Base-by-base conservation (phyloP, 2,797 vertebrate species). In the Xiphophorus birchmanni region DNA sequence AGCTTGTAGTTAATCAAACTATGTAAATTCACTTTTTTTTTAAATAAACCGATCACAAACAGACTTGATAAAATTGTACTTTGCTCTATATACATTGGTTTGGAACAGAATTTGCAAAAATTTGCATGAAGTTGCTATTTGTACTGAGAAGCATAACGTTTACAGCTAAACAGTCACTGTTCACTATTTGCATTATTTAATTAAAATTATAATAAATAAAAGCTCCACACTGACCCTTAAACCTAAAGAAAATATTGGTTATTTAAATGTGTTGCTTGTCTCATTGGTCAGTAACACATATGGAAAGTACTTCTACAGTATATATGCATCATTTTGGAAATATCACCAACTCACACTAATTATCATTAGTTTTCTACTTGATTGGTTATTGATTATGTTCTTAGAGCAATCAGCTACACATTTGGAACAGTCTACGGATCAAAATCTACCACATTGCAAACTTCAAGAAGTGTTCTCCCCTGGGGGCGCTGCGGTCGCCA, bases 71-170 rank as follows among this genome's bases (percentile, higher is more conserved):
- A 58, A 54, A 42, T 35, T 37, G 3, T 40, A 50, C 63, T 76
- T 44, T 79, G 29, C 73, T 76, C 47, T 76, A 50, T 80, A 44
- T 80, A 80, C 48, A 87, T 13, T 80, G 35, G 75, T 47, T 10
- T 44, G 8, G 69, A 58, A 2, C 23, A 73, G 18, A 42, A 58
- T 37, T 4, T 29, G n/a, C 18, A 8, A 17, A 81, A 29, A 5
- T 10, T 54, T 69, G 12, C 29, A 45, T 35, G 1, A 42, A 42
- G 6, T 48, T 73, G 4, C 74, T 42, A 12, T 80, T 18, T 58
- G 18, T 8, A 67, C 26, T 48, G 65, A 40, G 2, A 50, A 74
- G 21, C 3, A 5, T 65, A 21, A 26, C 40, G 4, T n/a, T 65
- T 58, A 48, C 72, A 73, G n/a, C 26, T 35, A 60, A 32, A 76